Evolutionary conservation across 1,140 invertebrate genomes (phyloP).

Genomic region (Drosophila rhopaloa): DNA sequence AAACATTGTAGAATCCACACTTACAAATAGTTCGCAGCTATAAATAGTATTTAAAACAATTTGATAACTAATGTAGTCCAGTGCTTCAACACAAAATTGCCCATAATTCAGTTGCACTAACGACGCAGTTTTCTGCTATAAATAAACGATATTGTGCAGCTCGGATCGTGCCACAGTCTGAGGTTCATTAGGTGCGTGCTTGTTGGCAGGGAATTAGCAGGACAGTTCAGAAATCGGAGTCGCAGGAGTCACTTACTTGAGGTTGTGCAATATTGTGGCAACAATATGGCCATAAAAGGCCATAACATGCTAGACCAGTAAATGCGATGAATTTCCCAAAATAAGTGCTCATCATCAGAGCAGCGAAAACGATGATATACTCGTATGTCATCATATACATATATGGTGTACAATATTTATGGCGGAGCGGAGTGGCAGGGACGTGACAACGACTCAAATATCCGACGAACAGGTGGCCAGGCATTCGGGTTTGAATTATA

Average conservation of each 20-base stretch:
- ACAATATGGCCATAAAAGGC: constrained; percentile 5
- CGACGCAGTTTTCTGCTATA: constrained; percentile 42
- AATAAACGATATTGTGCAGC: constrained; percentile 39
- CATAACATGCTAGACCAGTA: constrained; percentile 3
- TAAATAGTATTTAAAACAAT: too few species aligned
- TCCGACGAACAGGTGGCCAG: constrained; percentile 44
- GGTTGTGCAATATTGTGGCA: constrained; percentile 10
- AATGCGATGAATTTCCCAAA: constrained; percentile 24
- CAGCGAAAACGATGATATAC: constrained; percentile 1
- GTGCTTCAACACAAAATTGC: constrained; percentile 42
- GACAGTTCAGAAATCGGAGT: constrained; percentile 15
- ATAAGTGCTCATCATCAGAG: constrained; percentile 29
- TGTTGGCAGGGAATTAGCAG: constrained; percentile 31
- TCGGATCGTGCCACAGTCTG: constrained; percentile 40
- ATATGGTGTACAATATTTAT: constrained; percentile 35
- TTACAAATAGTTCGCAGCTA: too few species aligned
- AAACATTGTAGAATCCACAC: too few species aligned
- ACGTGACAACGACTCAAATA: constrained; percentile 66
- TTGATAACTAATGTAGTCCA: background rate
- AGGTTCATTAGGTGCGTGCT: constrained; percentile 64
- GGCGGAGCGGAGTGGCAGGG: constrained; percentile 12
- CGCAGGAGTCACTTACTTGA: constrained; percentile 16
- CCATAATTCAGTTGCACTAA: constrained; percentile 60
- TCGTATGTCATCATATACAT: background rate
- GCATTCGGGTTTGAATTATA: constrained; percentile 63